Conservation (phyloP, 2,113 vertebrate species). For the Petromus typicus region DNA sequence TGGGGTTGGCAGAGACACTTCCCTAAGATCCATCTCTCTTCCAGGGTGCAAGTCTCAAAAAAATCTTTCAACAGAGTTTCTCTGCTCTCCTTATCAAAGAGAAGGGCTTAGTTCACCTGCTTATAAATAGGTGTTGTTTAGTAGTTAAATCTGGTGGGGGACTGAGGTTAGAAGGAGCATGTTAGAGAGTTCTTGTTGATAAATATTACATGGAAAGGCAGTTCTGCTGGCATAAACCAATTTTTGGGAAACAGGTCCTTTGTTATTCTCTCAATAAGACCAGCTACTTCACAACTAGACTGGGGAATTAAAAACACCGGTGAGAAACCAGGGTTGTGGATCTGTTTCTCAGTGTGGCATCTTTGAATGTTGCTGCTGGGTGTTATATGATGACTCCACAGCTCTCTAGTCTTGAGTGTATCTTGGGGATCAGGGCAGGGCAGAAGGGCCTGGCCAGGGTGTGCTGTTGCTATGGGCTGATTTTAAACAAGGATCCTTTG, state of each 20-base stretch:
- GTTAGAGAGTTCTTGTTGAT: constrained; percentile 72
- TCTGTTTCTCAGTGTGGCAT: constrained; percentile 58
- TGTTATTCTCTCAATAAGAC: constrained; percentile 74
- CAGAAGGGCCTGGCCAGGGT: neutral
- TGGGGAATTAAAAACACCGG: constrained; percentile 63
- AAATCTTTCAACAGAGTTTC: constrained; percentile 40
- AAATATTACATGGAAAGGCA: constrained; percentile 67
- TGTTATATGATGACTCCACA: constrained; percentile 62
- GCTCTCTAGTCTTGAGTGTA: neutral
- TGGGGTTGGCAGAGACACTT: neutral
- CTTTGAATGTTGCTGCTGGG: constrained; percentile 63
- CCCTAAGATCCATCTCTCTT: neutral
- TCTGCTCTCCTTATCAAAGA: constrained; percentile 44
- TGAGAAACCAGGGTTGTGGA: constrained; percentile 71
- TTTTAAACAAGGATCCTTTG: neutral
- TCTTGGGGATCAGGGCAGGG: neutral
- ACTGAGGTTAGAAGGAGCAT: neutral
- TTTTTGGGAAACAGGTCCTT: constrained; percentile 70
- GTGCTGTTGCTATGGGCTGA: neutral
- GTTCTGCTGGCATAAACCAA: constrained; percentile 69
- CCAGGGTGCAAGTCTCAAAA: neutral
- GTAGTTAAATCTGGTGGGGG: constrained; percentile 64
- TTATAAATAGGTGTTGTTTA: constrained; percentile 67
- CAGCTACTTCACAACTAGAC: constrained; percentile 58
- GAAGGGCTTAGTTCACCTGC: constrained; percentile 59